phyloP scores from a whole-genome alignment of 2,113 vertebrate species.

The Bucco capensis region DNA sequence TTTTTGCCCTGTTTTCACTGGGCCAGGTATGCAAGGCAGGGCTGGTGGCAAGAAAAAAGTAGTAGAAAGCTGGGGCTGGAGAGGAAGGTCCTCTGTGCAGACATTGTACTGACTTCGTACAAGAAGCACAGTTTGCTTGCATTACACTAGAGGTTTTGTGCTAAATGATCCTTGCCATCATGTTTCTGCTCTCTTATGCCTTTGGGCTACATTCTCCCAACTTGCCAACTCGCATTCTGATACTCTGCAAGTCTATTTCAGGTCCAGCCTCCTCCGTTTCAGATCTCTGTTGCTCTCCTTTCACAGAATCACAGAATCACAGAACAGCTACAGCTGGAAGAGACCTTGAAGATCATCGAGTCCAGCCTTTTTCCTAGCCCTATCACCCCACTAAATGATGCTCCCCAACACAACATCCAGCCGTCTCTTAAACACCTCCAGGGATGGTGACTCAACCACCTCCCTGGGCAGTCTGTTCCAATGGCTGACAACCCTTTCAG shows the following conservation, averaged over 20 bases:
- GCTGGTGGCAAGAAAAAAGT: not conserved
- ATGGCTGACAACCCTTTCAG: too few species aligned
- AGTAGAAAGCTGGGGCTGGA: not conserved
- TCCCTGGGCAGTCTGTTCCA: too few species aligned
- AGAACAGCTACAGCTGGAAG: too few species aligned
- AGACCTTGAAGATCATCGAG: too few species aligned
- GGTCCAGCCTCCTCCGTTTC: not conserved
- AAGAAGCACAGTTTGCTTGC: not conserved
- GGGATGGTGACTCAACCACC: too few species aligned
- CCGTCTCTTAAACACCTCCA: too few species aligned
- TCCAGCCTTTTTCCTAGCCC: too few species aligned
- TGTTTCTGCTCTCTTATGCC: not conserved
- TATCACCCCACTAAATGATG: too few species aligned
- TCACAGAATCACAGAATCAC: too few species aligned
- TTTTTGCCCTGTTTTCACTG: not conserved
- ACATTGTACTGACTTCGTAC: not conserved
- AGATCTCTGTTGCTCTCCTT: not conserved
- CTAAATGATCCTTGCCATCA: not conserved
- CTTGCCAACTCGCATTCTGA: not conserved
- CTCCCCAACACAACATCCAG: too few species aligned
- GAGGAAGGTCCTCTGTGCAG: not conserved
- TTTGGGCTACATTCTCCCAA: not conserved
- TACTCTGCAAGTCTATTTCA: not conserved
- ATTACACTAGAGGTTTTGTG: not conserved
- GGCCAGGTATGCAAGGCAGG: not conserved